Conservation (phyloP, 2,113 vertebrate genomes). For the Cynocephalus volans region DNA sequence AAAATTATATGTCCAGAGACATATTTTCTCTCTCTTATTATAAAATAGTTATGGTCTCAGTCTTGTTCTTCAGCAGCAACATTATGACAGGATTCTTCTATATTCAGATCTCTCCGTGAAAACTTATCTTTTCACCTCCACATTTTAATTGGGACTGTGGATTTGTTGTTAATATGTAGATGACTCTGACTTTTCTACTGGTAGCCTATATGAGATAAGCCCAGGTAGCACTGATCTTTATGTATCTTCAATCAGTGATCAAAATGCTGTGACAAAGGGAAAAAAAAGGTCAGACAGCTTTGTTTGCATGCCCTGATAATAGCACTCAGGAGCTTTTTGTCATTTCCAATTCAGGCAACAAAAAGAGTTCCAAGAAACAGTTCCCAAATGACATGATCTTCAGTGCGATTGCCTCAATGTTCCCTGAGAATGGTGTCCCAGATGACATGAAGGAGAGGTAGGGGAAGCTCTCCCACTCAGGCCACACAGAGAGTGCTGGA, state of each 20-base stretch:
- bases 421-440: constrained; percentile 97
- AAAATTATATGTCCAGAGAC: neutral
- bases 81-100: neutral
- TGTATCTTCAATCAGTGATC: neutral
- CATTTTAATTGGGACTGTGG: neutral
- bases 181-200: neutral
- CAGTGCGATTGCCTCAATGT: constrained; percentile 98
- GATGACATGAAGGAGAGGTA: constrained; percentile 99
- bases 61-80: neutral
- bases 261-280: neutral
- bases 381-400: constrained; percentile 98
- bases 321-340: constrained; percentile 53
- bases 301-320: neutral
- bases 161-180: neutral
- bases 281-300: neutral
- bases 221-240: neutral
- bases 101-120: neutral
- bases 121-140: neutral
- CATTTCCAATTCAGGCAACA: constrained; percentile 89
- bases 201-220: neutral
- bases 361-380: constrained; percentile 92
- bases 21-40: neutral
- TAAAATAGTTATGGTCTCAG: neutral
- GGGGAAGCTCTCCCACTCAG: constrained; percentile 60
- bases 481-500: neutral